Evolutionary conservation across 2,113 vertebrate genomes (phyloP), one percentile per base, ranked within the genome.

Genomic region (Zosterops pallidus): DNA sequence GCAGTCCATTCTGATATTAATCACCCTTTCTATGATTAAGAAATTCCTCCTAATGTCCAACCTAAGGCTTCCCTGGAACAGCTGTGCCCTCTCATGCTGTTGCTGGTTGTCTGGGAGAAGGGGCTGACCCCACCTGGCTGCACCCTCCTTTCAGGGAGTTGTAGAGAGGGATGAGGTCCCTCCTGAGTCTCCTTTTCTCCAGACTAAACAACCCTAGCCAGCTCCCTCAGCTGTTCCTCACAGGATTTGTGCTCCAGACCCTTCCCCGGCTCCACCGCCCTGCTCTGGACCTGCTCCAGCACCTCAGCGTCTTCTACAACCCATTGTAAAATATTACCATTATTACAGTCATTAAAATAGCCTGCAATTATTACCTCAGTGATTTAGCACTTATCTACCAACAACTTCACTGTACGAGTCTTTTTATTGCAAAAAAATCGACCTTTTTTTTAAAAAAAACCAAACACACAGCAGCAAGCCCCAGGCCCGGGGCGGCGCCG

Each of bases 391-490:
- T 47, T 12, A 41, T 69, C 60, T 26, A 50, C 67, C 59, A 21
- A 31, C 28, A 3, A 11, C 31, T 14, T 55, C 25, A 55, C 2
- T 9, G 31, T 2, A 35, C 35, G 28, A 46, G 31, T 3, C 17
- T 15, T 26, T 22, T 49, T 29, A 62, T 14, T 29, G 12, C 7
- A 86, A 60, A 37, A 50, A 50, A 50, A 50, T 46, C 44, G 44
- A 46, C 44, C 9, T 44, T 44, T 44, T 44, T 44, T 44, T 46
- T 21, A 26, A 49, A 49, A 50, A 50, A 50, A 50, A 25, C 5
- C 46, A 47, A 37, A 5, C 35, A 3, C n/a, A 9, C 3, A 2
- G 2, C 11, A 8, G 10, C 0, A 1, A 4, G 6, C 8, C 5
- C 26, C 57, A 3, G 2, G 9, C 17, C 13, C 22, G 17, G n/a